These are phyloP conservation scores for Carcharodon carcharias DNA, from an alignment of 2,797 vertebrate genomes.

Conservation along the genomic window DNA sequence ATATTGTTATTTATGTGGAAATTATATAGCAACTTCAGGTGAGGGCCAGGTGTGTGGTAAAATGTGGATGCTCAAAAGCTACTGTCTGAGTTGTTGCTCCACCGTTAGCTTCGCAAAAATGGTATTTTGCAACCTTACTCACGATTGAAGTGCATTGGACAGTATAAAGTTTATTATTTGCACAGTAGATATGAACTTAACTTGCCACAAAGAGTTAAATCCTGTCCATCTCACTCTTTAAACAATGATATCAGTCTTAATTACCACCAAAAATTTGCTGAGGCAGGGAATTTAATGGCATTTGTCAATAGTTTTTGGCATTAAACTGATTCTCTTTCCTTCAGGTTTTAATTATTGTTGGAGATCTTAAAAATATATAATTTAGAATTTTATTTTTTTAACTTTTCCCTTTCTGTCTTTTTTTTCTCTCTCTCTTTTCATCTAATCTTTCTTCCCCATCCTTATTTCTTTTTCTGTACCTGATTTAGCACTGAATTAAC, in stretches of 20 bases:
- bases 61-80: neutral
- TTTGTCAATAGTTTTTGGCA: no score
- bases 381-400: neutral
- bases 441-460: neutral
- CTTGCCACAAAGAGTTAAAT: neutral
- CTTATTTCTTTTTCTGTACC: neutral
- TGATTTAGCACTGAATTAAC: neutral
- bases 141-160: neutral
- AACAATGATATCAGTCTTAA: neutral
- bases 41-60: neutral
- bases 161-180: neutral
- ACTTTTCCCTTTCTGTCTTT: neutral
- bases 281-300: no score
- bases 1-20: neutral
- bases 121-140: neutral
- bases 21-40: neutral
- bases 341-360: neutral
- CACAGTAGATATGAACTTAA: neutral
- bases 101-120: neutral
- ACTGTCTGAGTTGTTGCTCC: neutral
- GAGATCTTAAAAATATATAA: neutral
- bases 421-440: neutral
- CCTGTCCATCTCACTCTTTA: neutral
- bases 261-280: neutral
- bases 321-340: neutral